Conservation (phyloP, 2,113 vertebrate genomes). For the Serranochromis macrocephalus region DNA sequence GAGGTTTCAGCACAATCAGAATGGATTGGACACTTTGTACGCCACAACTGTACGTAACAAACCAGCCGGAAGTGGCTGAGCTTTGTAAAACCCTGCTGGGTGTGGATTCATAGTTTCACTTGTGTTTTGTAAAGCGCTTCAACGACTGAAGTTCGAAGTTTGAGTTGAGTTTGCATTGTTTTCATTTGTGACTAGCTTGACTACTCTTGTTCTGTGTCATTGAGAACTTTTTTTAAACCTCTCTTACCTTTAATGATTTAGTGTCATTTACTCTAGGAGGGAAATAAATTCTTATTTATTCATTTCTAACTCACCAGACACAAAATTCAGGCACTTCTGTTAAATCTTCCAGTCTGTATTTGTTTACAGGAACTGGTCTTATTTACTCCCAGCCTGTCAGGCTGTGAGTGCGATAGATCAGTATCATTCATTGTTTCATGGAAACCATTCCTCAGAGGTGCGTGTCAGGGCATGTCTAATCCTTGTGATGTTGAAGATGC, state of each 20-base stretch:
- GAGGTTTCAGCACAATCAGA: neutral
- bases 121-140: neutral
- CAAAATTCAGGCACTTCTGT: neutral
- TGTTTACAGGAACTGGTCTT: neutral
- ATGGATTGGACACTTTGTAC: neutral
- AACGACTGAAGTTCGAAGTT: neutral
- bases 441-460: neutral
- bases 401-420: neutral
- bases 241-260: neutral
- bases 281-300: neutral
- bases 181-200: neutral
- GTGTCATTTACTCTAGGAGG: neutral
- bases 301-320: neutral
- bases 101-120: neutral
- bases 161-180: neutral
- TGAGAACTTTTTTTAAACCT: neutral
- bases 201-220: neutral
- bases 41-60: neutral
- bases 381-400: neutral
- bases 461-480: neutral
- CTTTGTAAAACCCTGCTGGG: neutral
- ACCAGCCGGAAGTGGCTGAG: accelerated
- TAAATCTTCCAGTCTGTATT: neutral
- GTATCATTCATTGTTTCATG: neutral
- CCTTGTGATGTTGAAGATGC: neutral